Evolutionary conservation across 1,140 invertebrate species (phyloP).

Genomic region (Cheumatopsyche charites): DNA sequence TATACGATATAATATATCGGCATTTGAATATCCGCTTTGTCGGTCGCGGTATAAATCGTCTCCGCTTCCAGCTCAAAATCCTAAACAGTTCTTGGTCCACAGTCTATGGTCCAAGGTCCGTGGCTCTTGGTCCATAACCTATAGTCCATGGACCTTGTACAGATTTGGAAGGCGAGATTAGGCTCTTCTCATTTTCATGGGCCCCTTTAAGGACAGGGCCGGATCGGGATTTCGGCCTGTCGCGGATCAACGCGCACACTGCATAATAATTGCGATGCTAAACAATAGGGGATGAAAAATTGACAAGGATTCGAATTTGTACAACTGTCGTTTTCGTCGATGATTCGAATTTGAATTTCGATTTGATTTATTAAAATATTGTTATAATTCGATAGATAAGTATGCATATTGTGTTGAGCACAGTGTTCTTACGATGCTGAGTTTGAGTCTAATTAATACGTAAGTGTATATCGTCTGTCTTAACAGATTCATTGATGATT

Average conservation of each 20-base stretch:
- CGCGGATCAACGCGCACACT: conserved; percentile 17
- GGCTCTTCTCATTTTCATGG: conserved; percentile 35
- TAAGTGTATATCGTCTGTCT: too few relatives aligned
- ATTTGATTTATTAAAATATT: too few relatives aligned
- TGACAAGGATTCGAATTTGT: too few relatives aligned
- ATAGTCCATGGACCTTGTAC: conserved; percentile 12
- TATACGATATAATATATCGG: conserved; percentile 25
- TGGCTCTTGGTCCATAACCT: not conserved
- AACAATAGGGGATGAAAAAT: not conserved
- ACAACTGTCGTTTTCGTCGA: too few relatives aligned
- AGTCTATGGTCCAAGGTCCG: too few relatives aligned
- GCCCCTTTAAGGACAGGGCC: conserved; percentile 2
- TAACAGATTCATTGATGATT: too few relatives aligned
- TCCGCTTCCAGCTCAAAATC: not conserved
- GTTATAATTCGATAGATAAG: too few relatives aligned
- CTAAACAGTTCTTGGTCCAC: conserved; percentile 1
- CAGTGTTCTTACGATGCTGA: too few relatives aligned
- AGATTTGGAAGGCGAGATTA: conserved; percentile 30
- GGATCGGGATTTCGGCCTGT: conserved; percentile 29
- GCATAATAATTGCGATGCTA: conserved; percentile 30
- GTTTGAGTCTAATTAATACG: too few relatives aligned
- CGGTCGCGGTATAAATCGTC: conserved; percentile 25
- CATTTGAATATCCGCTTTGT: conserved; percentile 36
- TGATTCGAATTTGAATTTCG: too few relatives aligned
- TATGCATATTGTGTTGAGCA: too few relatives aligned